Conservation (phyloP, 2,888 invertebrate species). For the Xestia sexstrigata region DNA sequence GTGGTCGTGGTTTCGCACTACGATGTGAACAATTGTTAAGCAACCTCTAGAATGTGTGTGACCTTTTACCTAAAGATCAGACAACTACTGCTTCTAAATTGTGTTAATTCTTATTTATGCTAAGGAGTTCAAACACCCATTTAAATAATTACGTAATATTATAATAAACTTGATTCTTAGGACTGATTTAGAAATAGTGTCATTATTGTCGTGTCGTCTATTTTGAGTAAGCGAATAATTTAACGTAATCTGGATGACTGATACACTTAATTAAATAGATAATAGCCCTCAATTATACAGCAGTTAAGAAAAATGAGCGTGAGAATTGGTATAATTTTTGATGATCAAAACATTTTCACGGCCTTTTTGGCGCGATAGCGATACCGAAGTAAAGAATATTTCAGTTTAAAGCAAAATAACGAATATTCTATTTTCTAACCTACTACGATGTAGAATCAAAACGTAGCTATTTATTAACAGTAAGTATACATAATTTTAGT, state of each 20-base stretch:
- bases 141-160: constrained; percentile 44
- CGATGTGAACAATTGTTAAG: not conserved
- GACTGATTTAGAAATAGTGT: constrained; percentile 15
- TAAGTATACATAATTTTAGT: constrained; percentile 10
- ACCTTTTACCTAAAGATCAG: constrained; percentile 23
- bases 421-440: not conserved
- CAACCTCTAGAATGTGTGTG: not conserved
- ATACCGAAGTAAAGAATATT: not conserved
- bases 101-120: constrained; percentile 12
- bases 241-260: not conserved
- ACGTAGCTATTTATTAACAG: not conserved
- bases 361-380: not conserved
- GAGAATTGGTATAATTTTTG: constrained; percentile 1
- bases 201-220: not conserved
- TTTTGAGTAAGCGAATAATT: constrained; percentile 1
- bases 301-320: not conserved
- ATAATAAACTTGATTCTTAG: constrained; percentile 8
- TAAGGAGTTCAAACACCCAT: constrained; percentile 32
- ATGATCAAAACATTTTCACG: not conserved
- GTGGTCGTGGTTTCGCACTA: not conserved
- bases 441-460: constrained; percentile 8
- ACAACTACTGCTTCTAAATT: not conserved
- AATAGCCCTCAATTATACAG: not conserved
- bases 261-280: not conserved
- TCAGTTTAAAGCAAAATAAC: not conserved